Conservation (phyloP, 2,113 vertebrate genomes). For the Tupaia tana region DNA sequence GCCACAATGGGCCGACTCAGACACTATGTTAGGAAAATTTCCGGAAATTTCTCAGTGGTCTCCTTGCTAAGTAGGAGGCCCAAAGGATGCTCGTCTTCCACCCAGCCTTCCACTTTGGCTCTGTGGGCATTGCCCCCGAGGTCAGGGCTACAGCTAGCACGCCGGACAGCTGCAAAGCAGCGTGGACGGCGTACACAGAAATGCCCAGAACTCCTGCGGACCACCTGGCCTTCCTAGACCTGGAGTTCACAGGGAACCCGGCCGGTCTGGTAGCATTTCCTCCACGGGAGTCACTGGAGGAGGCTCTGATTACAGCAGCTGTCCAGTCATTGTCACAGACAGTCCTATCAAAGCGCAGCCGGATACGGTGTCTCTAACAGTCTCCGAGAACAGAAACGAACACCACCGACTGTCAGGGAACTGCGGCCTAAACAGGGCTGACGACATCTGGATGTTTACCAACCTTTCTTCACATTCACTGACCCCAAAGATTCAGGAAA, state of each 20-base stretch:
- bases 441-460: neutral
- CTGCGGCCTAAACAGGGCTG: neutral
- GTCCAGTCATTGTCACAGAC: rapidly evolving
- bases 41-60: neutral
- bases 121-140: neutral
- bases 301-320: neutral
- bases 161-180: neutral
- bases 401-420: rapidly evolving
- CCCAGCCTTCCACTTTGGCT: neutral
- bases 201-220: neutral
- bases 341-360: neutral
- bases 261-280: neutral
- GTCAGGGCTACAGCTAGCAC: neutral
- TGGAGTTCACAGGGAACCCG: rapidly evolving
- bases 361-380: neutral
- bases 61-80: neutral
- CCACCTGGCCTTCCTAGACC: neutral
- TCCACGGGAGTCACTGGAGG: rapidly evolving
- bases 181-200: neutral
- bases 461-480: neutral
- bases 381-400: neutral
- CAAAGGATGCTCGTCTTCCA: rapidly evolving
- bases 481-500: neutral
- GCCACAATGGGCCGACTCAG: too few species aligned
- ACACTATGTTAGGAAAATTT: too few species aligned